Conservation (phyloP, 2,888 invertebrate genomes). For the Entomobrya multifasciata region DNA sequence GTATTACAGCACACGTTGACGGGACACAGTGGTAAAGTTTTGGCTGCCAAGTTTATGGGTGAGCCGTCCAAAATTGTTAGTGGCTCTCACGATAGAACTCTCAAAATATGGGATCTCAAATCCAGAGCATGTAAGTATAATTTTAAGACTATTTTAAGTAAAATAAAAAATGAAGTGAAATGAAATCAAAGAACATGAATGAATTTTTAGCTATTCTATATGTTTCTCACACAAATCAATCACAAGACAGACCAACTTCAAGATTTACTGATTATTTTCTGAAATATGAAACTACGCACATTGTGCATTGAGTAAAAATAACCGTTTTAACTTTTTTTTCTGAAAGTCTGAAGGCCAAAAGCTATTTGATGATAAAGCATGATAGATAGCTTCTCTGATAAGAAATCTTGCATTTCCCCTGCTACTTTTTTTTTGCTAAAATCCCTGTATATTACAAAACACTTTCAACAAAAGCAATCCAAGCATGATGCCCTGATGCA, state of each 20-base stretch:
- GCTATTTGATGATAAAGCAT: conserved; percentile 41
- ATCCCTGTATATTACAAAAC: conserved; percentile 8
- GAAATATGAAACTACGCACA: too few species aligned
- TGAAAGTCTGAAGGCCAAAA: conserved; percentile 53
- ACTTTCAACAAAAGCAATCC: conserved; percentile 35
- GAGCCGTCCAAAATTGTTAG: conserved; percentile 85
- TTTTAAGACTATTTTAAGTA: background rate
- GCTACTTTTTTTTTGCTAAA: background rate
- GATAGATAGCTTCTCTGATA: too few species aligned
- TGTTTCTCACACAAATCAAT: too few species aligned
- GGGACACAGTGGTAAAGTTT: conserved; percentile 98
- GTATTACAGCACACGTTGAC: conserved; percentile 91
- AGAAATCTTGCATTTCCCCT: conserved; percentile 26
- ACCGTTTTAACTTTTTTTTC: conserved; percentile 17
- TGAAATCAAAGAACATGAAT: too few species aligned
- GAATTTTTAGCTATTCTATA: too few species aligned
- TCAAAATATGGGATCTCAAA: conserved; percentile 99
- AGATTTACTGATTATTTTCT: too few species aligned
- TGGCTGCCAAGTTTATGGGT: conserved; percentile 97
- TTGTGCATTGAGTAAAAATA: too few species aligned
- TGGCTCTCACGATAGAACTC: conserved; percentile 98
- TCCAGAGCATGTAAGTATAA: conserved; percentile 90
- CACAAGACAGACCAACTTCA: too few species aligned
- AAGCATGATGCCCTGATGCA: conserved; percentile 33
- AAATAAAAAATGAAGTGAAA: too few species aligned